Percentiles rank a stretch among this genome's conserved stretches.
These are phyloP conservation scores for Nymphalis urticae DNA, from an alignment of 2,888 invertebrate species.

Conservation along the genomic window DNA sequence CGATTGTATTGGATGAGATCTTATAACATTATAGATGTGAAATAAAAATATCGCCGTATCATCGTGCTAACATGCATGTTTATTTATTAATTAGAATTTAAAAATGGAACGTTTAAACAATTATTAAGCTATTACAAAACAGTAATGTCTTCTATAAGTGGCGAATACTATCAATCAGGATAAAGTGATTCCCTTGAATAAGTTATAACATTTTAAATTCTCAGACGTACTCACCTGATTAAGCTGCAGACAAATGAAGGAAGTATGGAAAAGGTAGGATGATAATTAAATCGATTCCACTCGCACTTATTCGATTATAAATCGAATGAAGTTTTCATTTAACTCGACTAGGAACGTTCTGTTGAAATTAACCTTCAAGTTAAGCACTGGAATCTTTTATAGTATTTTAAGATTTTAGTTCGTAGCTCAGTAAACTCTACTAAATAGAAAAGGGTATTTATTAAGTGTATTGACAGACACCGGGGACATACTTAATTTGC, in stretches of 20 bases:
- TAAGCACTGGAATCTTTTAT: not conserved
- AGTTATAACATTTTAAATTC: slow-evolving; percentile 15
- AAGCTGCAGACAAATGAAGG: slow-evolving; percentile 11
- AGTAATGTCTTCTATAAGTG: not conserved
- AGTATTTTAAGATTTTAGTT: not conserved
- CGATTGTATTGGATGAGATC: no score
- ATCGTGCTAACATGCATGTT: no score
- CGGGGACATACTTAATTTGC: no score
- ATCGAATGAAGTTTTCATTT: slow-evolving; percentile 46
- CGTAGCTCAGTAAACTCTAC: no score
- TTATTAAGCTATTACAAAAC: no score
- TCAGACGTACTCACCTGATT: slow-evolving; percentile 15
- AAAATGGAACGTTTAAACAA: no score
- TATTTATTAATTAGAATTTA: no score
- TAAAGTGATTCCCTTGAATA: not conserved
- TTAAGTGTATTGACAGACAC: no score
- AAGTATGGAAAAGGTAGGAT: slow-evolving; percentile 29
- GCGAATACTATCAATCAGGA: not conserved
- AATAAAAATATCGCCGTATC: no score
- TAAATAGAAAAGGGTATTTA: no score
- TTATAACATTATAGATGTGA: no score
- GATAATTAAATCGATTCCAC: slow-evolving; percentile 42
- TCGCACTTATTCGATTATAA: slow-evolving; percentile 47
- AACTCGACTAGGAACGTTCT: slow-evolving; percentile 7
- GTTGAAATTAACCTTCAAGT: slow-evolving; percentile 6